phyloP scores from a whole-genome alignment of 37 sponge, comb jelly and placozoan species.

The Corticium candelabrum region DNA sequence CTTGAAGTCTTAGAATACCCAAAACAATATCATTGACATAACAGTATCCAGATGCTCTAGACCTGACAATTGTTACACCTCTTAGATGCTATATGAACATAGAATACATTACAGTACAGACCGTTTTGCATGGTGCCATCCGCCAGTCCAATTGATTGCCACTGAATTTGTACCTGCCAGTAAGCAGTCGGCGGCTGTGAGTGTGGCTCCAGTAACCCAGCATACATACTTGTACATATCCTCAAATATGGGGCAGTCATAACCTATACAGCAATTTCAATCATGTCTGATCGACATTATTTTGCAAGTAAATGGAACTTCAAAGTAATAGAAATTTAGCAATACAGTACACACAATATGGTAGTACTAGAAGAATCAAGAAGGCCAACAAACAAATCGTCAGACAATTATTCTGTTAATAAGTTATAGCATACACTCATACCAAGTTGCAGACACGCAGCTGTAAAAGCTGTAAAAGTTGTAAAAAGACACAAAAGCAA shows the following conservation, averaged over 20 bases:
- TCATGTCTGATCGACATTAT: too few relatives aligned
- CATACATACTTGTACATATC: constrained; percentile 46
- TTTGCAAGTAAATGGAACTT: too few relatives aligned
- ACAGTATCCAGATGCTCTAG: constrained; percentile 76
- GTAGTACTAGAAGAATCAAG: too few relatives aligned
- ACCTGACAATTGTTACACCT: not conserved
- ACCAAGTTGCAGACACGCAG: too few relatives aligned
- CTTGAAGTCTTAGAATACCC: constrained; percentile 39
- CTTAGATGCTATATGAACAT: not conserved
- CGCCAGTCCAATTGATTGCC: constrained; percentile 82
- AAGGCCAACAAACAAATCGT: too few relatives aligned
- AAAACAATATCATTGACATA: constrained; percentile 85
- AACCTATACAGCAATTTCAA: constrained; percentile 47
- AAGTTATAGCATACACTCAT: too few relatives aligned
- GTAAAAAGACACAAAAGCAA: too few relatives aligned
- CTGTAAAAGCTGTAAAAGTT: too few relatives aligned
- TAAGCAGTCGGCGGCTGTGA: constrained; percentile 46
- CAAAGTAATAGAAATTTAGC: too few relatives aligned
- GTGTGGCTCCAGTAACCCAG: constrained; percentile 37
- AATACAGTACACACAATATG: too few relatives aligned
- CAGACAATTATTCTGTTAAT: too few relatives aligned
- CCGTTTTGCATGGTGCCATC: constrained; percentile 72
- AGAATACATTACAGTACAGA: not conserved
- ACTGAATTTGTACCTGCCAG: constrained; percentile 20
- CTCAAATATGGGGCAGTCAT: constrained; percentile 78